Evolutionary conservation across 2,797 vertebrate species (phyloP).

Genomic region (Eurystomus glaucurus): DNA sequence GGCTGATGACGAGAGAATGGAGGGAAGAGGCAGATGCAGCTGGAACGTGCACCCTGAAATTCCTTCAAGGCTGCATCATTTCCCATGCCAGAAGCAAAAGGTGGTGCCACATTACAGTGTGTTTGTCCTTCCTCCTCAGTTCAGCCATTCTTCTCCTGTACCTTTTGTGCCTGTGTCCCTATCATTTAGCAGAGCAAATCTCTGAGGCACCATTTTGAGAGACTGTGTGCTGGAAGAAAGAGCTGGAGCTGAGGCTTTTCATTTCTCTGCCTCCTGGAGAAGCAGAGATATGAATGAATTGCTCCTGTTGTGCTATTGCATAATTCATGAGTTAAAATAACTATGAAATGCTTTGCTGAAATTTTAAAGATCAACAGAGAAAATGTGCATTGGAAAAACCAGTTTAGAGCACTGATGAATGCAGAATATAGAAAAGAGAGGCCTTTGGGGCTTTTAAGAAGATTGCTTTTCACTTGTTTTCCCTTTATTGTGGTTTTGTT

Average conservation of each 20-base stretch:
- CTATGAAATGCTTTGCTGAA: not conserved
- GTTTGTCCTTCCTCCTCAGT: not conserved
- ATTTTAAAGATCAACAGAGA: conserved; percentile 9
- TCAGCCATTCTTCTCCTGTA: not conserved
- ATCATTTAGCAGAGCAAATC: not conserved
- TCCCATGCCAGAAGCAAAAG: not conserved
- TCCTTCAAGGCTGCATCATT: not conserved
- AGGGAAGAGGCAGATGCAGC: not conserved
- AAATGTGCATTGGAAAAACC: conserved; percentile 1
- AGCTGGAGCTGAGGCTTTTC: not conserved
- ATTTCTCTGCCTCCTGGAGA: not conserved
- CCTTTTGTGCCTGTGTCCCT: fast-evolving
- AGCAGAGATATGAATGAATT: conserved; percentile 12
- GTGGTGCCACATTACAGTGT: not conserved
- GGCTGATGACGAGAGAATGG: not conserved
- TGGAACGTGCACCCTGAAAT: not conserved
- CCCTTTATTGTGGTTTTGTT: conserved; percentile 1
- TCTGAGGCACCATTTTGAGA: not conserved
- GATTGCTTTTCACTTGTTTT: not conserved
- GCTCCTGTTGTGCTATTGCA: not conserved
- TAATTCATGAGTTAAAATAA: conserved; percentile 45
- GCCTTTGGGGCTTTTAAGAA: not conserved
- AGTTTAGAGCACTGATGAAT: not conserved
- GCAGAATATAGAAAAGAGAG: not conserved
- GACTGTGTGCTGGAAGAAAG: not conserved